Evolutionary conservation across 2,888 invertebrate genomes (phyloP).

Genomic region (Troides oblongomaculatus): DNA sequence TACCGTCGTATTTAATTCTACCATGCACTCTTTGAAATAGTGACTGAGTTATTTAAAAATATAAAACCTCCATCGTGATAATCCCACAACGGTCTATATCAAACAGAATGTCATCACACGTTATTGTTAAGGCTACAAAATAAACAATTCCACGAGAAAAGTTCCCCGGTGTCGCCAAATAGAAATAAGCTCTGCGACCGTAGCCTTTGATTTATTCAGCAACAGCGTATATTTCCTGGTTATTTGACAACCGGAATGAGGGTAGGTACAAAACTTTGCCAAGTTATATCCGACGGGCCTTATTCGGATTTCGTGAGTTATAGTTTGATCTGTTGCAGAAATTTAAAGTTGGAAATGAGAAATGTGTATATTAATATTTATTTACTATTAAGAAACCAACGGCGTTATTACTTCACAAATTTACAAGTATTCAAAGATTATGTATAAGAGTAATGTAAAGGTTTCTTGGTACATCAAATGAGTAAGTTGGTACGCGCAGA

Average conservation of each 20-base stretch:
- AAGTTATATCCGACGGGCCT: conserved; percentile 8
- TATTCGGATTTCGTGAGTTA: conserved; percentile 2
- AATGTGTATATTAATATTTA: background rate
- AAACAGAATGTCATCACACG: background rate
- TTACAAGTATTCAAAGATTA: too few species aligned
- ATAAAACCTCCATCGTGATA: background rate
- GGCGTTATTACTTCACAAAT: too few species aligned
- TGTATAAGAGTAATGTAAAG: too few species aligned
- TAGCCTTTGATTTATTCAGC: conserved; percentile 20
- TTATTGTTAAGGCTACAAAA: background rate
- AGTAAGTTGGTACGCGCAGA: too few species aligned
- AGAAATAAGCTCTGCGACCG: background rate
- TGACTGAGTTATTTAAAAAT: too few species aligned
- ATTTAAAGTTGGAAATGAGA: background rate
- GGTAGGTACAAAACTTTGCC: conserved; percentile 12
- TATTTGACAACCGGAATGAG: conserved; percentile 21
- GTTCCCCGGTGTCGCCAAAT: background rate
- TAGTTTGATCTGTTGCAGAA: background rate
- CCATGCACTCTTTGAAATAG: too few species aligned
- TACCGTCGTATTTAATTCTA: too few species aligned
- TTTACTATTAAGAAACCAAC: background rate
- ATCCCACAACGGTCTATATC: conserved; percentile 11
- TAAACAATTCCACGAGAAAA: conserved; percentile 4
- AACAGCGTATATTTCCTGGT: conserved; percentile 20
- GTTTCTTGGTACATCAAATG: too few species aligned